phyloP scores from a whole-genome alignment of 1,140 invertebrate genomes.

The Drosophila quadrilineata region DNA sequence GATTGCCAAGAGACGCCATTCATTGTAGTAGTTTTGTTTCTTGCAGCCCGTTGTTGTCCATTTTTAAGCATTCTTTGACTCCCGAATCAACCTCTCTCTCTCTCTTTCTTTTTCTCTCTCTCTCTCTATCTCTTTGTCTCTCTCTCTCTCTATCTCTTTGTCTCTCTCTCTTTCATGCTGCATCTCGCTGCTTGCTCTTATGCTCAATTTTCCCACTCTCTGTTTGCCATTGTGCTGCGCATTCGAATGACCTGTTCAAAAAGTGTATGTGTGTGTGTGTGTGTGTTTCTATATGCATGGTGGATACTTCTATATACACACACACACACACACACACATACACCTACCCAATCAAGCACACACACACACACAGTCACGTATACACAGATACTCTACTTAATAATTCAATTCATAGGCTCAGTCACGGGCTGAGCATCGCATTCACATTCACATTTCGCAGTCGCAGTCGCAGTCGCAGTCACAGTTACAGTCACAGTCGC shows the following conservation, averaged over 20 bases:
- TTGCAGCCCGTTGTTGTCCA: too few relatives aligned
- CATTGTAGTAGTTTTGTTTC: too few relatives aligned
- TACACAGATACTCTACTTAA: conserved; percentile 50
- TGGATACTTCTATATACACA: too few relatives aligned
- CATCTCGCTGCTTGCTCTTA: background rate
- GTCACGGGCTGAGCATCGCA: conserved; percentile 53
- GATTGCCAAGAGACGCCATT: too few relatives aligned
- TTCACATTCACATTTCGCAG: conserved; percentile 9
- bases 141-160: background rate
- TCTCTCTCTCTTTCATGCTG: background rate
- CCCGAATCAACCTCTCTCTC: background rate
- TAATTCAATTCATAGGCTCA: conserved; percentile 76
- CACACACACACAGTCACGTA: conserved; percentile 1
- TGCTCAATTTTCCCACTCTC: conserved; percentile 13
- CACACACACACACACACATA: conserved; percentile 15
- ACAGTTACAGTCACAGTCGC: too few relatives aligned
- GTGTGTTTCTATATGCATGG: too few relatives aligned
- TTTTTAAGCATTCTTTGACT: too few relatives aligned
- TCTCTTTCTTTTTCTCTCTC: background rate
- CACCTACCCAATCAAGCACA: conserved; percentile 10
- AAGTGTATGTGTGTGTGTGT: too few relatives aligned
- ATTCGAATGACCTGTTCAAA: conserved; percentile 73
- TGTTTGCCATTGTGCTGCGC: conserved; percentile 52
- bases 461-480: conserved; percentile 18
- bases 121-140: background rate